Evolutionary conservation across 2,888 invertebrate species (phyloP).

Genomic region (Drosophila mettleri): DNA sequence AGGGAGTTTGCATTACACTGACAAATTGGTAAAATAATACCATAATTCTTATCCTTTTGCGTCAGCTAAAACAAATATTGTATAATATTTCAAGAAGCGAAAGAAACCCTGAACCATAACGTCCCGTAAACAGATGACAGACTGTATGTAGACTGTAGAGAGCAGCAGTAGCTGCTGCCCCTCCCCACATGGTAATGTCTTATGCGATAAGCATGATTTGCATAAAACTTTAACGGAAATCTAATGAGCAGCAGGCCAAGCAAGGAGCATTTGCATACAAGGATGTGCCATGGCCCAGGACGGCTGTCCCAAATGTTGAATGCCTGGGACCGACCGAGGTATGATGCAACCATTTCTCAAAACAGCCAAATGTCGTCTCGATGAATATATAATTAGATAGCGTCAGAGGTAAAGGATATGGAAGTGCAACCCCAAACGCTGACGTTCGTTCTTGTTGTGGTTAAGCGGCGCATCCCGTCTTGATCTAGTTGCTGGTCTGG

Average conservation of each 20-base stretch:
- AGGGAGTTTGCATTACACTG: slow-evolving; percentile 73
- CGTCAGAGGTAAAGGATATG: slow-evolving; percentile 39
- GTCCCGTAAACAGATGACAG: slow-evolving; percentile 74
- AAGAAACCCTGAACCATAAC: slow-evolving; percentile 40
- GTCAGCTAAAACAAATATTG: slow-evolving; percentile 74
- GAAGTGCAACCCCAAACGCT: slow-evolving; percentile 57
- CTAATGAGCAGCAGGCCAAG: slow-evolving; percentile 59
- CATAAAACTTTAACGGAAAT: slow-evolving; percentile 80
- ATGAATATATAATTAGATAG: slow-evolving; percentile 83
- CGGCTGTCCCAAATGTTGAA: slow-evolving; percentile 13
- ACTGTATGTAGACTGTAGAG: no score
- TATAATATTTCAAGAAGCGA: slow-evolving; percentile 68
- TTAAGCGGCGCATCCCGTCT: slow-evolving; percentile 53
- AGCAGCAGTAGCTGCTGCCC: neutral
- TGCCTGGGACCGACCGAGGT: slow-evolving; percentile 39
- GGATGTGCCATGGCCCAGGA: slow-evolving; percentile 4
- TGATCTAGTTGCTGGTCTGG: slow-evolving; percentile 68
- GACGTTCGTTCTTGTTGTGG: slow-evolving; percentile 64
- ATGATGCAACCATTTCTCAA: slow-evolving; percentile 65
- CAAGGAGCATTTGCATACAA: slow-evolving; percentile 56
- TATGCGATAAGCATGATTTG: slow-evolving; percentile 59
- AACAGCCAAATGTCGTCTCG: slow-evolving; percentile 77
- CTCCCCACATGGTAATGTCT: no score
- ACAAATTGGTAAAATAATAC: slow-evolving; percentile 80
- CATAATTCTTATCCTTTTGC: slow-evolving; percentile 75